A percentile compares a stretch with the other conserved stretches of the same genome.
Conservation (phyloP, 2,888 invertebrate genomes). For the Dolomedes plantarius region DNA sequence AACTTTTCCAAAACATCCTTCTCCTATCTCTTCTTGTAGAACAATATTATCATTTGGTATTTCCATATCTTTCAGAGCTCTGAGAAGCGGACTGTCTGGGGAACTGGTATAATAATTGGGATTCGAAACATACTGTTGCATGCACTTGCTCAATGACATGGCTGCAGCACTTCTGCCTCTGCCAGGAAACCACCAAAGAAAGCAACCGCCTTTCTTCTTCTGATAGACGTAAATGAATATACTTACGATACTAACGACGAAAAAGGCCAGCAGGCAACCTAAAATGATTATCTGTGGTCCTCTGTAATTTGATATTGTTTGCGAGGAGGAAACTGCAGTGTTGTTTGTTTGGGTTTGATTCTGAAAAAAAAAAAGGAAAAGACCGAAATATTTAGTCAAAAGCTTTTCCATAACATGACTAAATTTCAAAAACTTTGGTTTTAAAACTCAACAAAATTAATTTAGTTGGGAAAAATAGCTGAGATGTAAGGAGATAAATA, state of each 20-base stretch:
- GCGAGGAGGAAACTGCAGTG: conserved; percentile 8
- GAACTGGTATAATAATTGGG: conserved; percentile 74
- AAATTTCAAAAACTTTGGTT: too few relatives aligned
- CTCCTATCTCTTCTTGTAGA: conserved; percentile 74
- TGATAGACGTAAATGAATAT: background rate
- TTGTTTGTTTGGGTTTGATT: conserved; percentile 6
- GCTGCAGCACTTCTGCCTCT: conserved; percentile 24
- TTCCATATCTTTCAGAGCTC: conserved; percentile 72
- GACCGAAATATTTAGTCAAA: too few relatives aligned
- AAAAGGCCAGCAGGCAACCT: conserved; percentile 4
- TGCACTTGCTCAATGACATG: conserved; percentile 69
- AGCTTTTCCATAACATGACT: too few relatives aligned
- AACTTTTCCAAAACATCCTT: conserved; percentile 73
- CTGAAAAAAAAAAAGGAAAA: conserved; percentile 10
- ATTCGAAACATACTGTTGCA: conserved; percentile 74
- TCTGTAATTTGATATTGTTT: background rate
- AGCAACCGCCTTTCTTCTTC: background rate
- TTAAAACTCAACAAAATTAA: too few relatives aligned
- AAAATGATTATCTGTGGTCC: conserved; percentile 6
- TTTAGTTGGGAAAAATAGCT: too few relatives aligned
- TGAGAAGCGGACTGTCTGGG: conserved; percentile 69
- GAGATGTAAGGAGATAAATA: too few relatives aligned
- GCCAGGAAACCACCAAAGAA: background rate
- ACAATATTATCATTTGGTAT: conserved; percentile 81
- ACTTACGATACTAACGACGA: background rate